These are phyloP conservation scores for Bembecia ichneumoniformis DNA, from an alignment of 2,888 invertebrate genomes.

Conservation along the genomic window DNA sequence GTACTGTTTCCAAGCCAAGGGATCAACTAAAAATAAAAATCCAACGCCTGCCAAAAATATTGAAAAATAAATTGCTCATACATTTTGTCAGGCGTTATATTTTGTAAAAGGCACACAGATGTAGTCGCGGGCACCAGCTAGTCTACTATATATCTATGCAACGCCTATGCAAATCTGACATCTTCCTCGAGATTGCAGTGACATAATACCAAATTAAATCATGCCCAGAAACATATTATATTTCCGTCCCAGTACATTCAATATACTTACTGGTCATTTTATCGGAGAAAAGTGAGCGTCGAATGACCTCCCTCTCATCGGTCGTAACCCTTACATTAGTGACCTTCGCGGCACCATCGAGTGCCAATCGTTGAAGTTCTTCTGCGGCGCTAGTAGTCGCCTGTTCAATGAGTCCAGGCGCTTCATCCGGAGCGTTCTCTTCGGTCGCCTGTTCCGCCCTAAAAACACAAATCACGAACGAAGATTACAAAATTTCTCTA, in stretches of 20 bases:
- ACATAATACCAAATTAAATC: too few relatives aligned
- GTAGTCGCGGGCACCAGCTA: too few relatives aligned
- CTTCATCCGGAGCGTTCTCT: constrained; percentile 48
- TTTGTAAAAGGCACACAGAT: too few relatives aligned
- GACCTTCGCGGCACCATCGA: constrained; percentile 80
- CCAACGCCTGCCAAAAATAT: too few relatives aligned
- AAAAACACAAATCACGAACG: not conserved
- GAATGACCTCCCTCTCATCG: constrained; percentile 78
- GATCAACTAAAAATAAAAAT: too few relatives aligned
- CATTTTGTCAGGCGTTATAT: too few relatives aligned
- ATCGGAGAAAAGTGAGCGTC: constrained; percentile 50
- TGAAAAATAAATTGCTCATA: too few relatives aligned
- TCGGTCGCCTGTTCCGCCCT: constrained; percentile 55
- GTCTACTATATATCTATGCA: too few relatives aligned
- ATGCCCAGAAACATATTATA: too few relatives aligned
- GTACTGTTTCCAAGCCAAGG: too few relatives aligned
- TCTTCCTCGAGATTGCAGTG: too few relatives aligned
- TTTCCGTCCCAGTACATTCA: not conserved
- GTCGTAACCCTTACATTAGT: constrained; percentile 84
- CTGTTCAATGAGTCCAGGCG: constrained; percentile 73
- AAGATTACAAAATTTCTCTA: not conserved
- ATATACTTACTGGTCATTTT: constrained; percentile 45
- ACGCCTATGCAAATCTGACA: too few relatives aligned
- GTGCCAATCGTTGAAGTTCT: constrained; percentile 74
- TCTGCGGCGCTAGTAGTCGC: constrained; percentile 77